Evolutionary conservation across 2,113 vertebrate species (phyloP).

Genomic region (Neogale vison): DNA sequence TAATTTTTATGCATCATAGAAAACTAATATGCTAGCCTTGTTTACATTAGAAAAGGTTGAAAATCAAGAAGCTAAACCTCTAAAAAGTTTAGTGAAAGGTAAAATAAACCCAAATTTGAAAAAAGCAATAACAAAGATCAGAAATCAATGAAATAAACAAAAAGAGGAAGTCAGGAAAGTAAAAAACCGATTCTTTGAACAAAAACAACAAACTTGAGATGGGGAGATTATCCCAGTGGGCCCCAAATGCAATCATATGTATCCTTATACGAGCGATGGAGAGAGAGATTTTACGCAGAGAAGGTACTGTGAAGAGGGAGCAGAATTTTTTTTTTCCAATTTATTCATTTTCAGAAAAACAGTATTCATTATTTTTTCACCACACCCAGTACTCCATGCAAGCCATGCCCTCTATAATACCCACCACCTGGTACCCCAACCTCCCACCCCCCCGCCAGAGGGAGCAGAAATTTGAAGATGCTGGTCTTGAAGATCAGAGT

Average conservation of each 20-base stretch:
- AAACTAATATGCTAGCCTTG: background rate
- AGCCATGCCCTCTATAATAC: too few relatives aligned
- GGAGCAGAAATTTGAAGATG: background rate
- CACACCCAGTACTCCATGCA: too few relatives aligned
- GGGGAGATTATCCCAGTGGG: background rate
- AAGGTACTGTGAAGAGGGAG: background rate
- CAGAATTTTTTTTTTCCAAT: too few relatives aligned
- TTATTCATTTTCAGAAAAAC: too few relatives aligned
- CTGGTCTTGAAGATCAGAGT: background rate
- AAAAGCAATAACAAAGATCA: background rate
- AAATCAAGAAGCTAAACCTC: background rate
- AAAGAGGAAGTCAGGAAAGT: background rate
- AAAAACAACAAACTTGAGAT: background rate
- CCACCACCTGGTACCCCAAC: too few relatives aligned
- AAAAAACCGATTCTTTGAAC: background rate
- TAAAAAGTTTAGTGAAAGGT: background rate
- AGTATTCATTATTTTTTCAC: too few relatives aligned
- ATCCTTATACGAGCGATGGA: background rate
- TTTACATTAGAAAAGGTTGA: background rate
- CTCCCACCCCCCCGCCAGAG: too few relatives aligned
- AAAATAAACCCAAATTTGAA: slow-evolving; percentile 8
- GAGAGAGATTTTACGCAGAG: background rate
- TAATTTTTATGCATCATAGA: background rate
- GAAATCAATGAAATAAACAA: background rate
- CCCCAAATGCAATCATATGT: background rate